A percentile compares a stretch with the other conserved stretches of the same genome.
Evolutionary conservation across 1,140 invertebrate species (phyloP).

Genomic region (Daktulosphaira vitifoliae): DNA sequence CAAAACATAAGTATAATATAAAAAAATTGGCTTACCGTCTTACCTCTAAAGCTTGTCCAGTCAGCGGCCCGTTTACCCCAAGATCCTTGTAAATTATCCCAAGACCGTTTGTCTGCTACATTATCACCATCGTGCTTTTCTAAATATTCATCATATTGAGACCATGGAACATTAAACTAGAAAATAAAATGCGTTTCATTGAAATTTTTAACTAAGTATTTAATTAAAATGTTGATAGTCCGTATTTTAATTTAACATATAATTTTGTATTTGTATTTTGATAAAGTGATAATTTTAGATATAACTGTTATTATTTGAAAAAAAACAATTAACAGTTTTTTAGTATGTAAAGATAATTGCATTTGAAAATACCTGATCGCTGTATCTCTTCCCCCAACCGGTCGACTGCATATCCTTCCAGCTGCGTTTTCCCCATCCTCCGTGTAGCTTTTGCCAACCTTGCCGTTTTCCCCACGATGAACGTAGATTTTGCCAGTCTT

Average conservation of each 20-base stretch:
- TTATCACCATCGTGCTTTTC: constrained; percentile 22
- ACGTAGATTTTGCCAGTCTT: constrained; percentile 38
- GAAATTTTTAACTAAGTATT: no score
- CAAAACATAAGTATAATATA: no score
- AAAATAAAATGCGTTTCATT: no score
- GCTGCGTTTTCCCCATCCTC: constrained; percentile 33
- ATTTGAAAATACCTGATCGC: constrained; percentile 16
- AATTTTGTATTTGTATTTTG: no score
- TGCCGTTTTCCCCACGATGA: constrained; percentile 39
- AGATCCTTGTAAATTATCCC: constrained; percentile 36
- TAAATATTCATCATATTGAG: not conserved
- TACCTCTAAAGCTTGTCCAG: constrained; percentile 35
- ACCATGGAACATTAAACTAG: not conserved
- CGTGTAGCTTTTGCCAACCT: constrained; percentile 38
- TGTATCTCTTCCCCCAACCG: constrained; percentile 36
- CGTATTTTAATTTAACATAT: no score
- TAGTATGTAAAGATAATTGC: no score
- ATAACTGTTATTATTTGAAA: no score
- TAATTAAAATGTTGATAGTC: no score
- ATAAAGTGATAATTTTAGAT: no score
- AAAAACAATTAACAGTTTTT: no score
- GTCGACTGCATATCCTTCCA: constrained; percentile 34
- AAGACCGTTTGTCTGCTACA: constrained; percentile 28
- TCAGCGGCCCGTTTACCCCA: constrained; percentile 39
- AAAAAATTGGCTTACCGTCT: constrained; percentile 26